Evolutionary conservation across 2,888 invertebrate species (phyloP).

Genomic region (Nomada ferruginata): DNA sequence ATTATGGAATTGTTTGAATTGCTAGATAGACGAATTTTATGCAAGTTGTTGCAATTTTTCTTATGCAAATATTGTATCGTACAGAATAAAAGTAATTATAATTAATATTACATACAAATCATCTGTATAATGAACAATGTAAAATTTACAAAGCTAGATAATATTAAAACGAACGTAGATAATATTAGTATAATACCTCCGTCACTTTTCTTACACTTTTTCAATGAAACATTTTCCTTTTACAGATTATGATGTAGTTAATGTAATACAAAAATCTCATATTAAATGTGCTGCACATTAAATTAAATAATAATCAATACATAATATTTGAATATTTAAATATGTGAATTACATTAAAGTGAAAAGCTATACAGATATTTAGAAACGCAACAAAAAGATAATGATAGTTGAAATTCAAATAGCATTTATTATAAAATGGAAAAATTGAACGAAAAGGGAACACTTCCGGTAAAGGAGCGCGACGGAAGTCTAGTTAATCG

Average conservation of each 20-base stretch:
- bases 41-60: background rate
- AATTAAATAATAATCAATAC: background rate
- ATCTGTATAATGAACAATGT: no score
- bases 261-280: no score
- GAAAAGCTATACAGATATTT: background rate
- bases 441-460: background rate
- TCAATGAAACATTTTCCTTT: no score
- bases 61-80: no score
- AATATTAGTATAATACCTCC: no score
- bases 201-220: no score
- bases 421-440: background rate
- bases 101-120: no score
- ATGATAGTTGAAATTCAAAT: background rate
- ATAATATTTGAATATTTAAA: background rate
- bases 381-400: background rate
- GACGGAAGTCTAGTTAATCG: constrained; percentile 51
- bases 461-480: constrained; percentile 38
- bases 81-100: no score
- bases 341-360: background rate
- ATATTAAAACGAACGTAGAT: no score
- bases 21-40: background rate
- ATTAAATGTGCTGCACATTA: background rate
- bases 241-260: no score
- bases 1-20: no score
- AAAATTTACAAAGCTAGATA: no score